Conservation (phyloP, 2,888 invertebrate genomes). For the Tanypteryx hageni region DNA sequence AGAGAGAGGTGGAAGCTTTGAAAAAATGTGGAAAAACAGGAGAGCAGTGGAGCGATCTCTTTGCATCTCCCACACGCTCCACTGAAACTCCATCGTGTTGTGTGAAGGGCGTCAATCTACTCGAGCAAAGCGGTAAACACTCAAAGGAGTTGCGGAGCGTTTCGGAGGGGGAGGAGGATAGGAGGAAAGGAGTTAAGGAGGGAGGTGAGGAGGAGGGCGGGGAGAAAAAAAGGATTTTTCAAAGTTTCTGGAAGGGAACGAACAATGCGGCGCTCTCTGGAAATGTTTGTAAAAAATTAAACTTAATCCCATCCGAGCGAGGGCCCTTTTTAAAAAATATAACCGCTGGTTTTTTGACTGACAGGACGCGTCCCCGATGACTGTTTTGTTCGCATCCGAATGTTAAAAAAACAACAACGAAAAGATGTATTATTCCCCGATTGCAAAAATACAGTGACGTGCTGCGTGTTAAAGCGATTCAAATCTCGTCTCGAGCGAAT, state of each 20-base stretch:
- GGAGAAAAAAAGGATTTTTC: too few species aligned
- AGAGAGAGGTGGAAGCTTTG: neutral
- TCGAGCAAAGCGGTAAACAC: conserved; percentile 48
- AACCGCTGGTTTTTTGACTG: neutral
- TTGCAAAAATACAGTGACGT: neutral
- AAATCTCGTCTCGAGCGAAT: neutral
- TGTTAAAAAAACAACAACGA: neutral
- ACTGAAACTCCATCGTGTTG: conserved; percentile 52
- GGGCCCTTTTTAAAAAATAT: neutral
- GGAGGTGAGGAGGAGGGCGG: neutral
- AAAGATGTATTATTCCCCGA: neutral
- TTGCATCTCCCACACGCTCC: conserved; percentile 53
- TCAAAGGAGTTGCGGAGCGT: conserved; percentile 42
- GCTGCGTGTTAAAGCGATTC: neutral
- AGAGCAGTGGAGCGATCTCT: conserved; percentile 43
- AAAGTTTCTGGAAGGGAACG: neutral
- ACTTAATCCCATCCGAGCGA: neutral
- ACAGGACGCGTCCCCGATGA: neutral
- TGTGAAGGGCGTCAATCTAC: conserved; percentile 61
- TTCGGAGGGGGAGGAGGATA: neutral
- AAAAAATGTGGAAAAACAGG: conserved; percentile 30
- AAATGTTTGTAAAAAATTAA: neutral
- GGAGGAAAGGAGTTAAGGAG: neutral
- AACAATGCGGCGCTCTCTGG: neutral
- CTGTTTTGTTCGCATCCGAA: neutral